Base-by-base conservation (phyloP, 2,888 invertebrate species). In the Yponomeuta sedellus region DNA sequence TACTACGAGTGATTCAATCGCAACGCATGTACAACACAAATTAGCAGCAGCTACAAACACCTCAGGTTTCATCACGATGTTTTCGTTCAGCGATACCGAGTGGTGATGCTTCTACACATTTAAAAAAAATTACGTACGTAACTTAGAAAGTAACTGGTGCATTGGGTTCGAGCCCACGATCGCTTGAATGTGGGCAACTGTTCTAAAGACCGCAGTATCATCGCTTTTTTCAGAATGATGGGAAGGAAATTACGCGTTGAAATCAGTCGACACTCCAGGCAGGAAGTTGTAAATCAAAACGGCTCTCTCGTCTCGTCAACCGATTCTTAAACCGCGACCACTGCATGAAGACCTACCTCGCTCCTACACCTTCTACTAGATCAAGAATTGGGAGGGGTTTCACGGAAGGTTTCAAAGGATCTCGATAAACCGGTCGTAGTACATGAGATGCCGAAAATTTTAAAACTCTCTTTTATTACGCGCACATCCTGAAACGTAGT, bases 281-380 rank as follows among this genome's bases (percentile, higher is more conserved):
- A 84, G 87, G 88, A 89, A 88, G 85, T 83, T 81, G 81, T 89
- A 89, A 89, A 90, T 89, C 86, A 86, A 75, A 74, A 73, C 75
- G 75, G 73, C 75, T 77, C 77, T 75, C 74, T 76, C 74, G 72
- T 73, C 79, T 79, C 79, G 77, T 81, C 81, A 81, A 70, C 72
- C 73, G 75, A 81, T 81, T 81, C 81, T 77, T 76, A 73, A 68
- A 69, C 67, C 69, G 68, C 67, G 67, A 73, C 85, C 82, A 83
- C 56, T 70, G 66, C 72, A 69, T 68, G 59, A 66, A 70, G 80
- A 79, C 61, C 81, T 74, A 58, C 72, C 68, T 59, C 67, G 67
- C 70, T 67, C 68, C 65, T 44, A 25, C 69, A 44, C 64, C 39
- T 52, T 56, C 61, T 64, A 39, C 59, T 69, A 66, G 67, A 68